These are phyloP conservation scores for Muscicapa adusta DNA, from an alignment of 2,113 vertebrate species.

Conservation along the genomic window DNA sequence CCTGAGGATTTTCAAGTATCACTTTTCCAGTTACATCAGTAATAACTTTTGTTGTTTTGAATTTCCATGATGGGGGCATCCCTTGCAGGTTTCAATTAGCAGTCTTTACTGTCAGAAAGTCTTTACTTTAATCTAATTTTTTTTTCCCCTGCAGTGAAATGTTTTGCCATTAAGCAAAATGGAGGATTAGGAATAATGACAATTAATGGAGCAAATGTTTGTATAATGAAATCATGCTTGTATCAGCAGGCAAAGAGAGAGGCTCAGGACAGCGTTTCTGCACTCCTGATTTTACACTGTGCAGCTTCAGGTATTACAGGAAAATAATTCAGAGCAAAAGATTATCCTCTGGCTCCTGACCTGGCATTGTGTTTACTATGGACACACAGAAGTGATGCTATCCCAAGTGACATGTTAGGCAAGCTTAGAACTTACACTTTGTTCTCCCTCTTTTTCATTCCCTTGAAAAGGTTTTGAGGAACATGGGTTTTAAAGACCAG, in stretches of 20 bases:
- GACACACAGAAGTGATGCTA: neutral
- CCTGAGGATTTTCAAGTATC: neutral
- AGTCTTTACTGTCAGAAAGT: slow-evolving; percentile 11
- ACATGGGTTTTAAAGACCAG: neutral
- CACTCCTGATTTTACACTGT: neutral
- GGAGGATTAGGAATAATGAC: slow-evolving; percentile 57
- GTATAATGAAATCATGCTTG: slow-evolving; percentile 48
- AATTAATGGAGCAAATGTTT: slow-evolving; percentile 60
- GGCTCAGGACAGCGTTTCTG: neutral
- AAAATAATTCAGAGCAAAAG: slow-evolving; percentile 8
- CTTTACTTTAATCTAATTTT: slow-evolving; percentile 47
- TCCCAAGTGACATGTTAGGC: neutral
- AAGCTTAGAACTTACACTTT: neutral
- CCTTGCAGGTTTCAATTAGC: slow-evolving; percentile 62
- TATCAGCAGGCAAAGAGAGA: neutral
- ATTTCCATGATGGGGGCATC: slow-evolving; percentile 19
- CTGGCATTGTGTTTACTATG: neutral
- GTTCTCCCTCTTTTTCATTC: neutral
- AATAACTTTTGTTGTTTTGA: neutral
- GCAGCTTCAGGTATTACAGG: neutral
- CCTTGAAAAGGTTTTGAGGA: neutral
- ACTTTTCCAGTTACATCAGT: neutral
- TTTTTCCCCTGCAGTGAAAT: slow-evolving; percentile 22
- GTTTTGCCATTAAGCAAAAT: slow-evolving; percentile 57
- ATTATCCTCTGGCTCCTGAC: slow-evolving; percentile 16